A percentile compares a stretch with the other conserved stretches of the same genome.
These are phyloP conservation scores for Turdus rufiventris DNA, from an alignment of 2,113 vertebrate genomes.

Conservation along the genomic window DNA sequence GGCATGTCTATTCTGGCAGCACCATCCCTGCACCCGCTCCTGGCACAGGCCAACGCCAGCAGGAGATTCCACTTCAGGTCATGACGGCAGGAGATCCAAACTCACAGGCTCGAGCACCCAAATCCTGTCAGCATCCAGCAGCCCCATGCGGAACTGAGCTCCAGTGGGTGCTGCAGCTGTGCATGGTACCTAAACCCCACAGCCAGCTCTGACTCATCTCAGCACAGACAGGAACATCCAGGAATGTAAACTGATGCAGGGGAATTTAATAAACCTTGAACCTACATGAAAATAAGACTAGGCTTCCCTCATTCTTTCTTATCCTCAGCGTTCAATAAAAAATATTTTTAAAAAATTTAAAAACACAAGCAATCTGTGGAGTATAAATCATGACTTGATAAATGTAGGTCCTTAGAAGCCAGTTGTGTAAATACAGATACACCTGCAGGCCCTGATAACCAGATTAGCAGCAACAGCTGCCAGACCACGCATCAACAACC, in stretches of 20 bases:
- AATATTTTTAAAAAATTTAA: not conserved
- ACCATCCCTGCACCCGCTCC: not conserved
- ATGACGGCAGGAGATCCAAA: not conserved
- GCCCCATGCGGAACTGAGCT: not conserved
- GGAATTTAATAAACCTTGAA: not conserved
- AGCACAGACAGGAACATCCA: not conserved
- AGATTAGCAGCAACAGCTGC: constrained; percentile 65
- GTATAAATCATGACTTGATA: constrained; percentile 61
- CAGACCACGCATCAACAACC: constrained; percentile 58
- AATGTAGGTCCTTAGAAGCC: constrained; percentile 61
- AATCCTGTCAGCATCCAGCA: not conserved
- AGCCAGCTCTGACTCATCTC: not conserved
- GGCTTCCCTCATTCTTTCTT: constrained; percentile 2
- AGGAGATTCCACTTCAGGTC: not conserved
- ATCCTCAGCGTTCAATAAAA: not conserved
- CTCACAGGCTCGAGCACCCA: not conserved
- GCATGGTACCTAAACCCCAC: fast-evolving
- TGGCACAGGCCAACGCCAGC: fast-evolving
- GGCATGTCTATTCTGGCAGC: constrained; percentile 24
- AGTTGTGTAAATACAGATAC: constrained; percentile 64
- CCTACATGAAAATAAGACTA: not conserved
- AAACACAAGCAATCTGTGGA: constrained; percentile 6
- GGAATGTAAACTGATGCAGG: not conserved
- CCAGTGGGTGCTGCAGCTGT: not conserved
- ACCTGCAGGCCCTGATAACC: constrained; percentile 66